Base-by-base conservation (phyloP, 2,888 invertebrate species). In the Rapana venosa region DNA sequence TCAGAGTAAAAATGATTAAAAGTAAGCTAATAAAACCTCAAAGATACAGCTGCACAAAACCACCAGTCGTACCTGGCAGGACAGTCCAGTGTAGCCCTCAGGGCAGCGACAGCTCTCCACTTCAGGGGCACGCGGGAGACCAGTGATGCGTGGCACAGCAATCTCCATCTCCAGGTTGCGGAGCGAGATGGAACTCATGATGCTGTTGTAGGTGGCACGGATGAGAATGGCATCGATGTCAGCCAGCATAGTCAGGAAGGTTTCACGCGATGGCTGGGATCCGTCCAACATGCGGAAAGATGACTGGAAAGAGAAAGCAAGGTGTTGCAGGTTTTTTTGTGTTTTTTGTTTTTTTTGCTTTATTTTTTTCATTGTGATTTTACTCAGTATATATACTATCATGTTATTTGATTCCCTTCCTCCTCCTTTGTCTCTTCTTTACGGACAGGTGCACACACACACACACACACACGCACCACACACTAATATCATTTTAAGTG, bases 201-300 rank as follows among this genome's bases (percentile, higher is more conserved):
- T 97, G 88, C 97, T 96, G 91, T 97, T 97, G 93, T 96, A 97
- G 0, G 98, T 97, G 0, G 98, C 99, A 88, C 98, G 97, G 56
- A 99, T 93, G 77, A 95, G 91, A 87, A 96, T 93, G 90, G 94
- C 94, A 81, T 94, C 94, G 17, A 96, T 93, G 90, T 94, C 94
- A 90, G 96, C 95, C 91, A 96, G 91, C 74, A 95, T 91, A 26
- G 93, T 94, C 94, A 95, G 92, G 93, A 96, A 96, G 0, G 93
- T 92, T 77, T 93, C 94, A 20, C 96, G 91, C 4, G 95, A 94
- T 61, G 95, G 95, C 4, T 90, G 90, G 22, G 94, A 93, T 26
- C 94, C 94, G 92, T 95, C 94, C 83, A 93, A 85, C 89, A 92
- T 88, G 30, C 89, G 89, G 89, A 89, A 89, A 22, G 85, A 85